phyloP scores from a whole-genome alignment of 2,888 invertebrate genomes.

The Pardosa pseudoannulata region DNA sequence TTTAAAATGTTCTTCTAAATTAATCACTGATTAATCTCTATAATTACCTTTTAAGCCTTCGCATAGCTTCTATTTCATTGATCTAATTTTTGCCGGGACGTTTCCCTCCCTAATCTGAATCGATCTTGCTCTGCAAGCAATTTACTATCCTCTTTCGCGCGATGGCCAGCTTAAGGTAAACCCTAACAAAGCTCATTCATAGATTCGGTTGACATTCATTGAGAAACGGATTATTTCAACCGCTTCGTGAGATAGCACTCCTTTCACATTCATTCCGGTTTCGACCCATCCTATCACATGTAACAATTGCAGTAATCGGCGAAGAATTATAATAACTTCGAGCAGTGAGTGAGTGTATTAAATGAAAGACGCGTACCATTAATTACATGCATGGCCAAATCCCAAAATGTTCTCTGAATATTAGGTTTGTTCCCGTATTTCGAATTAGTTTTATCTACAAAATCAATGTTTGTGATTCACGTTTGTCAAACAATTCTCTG shows the following conservation, averaged over 20 bases:
- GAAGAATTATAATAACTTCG: background rate
- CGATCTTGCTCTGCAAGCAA: background rate
- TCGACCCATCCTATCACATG: background rate
- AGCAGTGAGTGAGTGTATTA: background rate
- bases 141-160: background rate
- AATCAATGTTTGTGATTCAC: no score
- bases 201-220: conserved; percentile 29
- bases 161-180: background rate
- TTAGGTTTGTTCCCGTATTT: no score
- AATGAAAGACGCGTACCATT: background rate
- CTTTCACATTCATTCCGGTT: background rate
- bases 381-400: background rate
- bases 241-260: background rate
- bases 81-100: background rate
- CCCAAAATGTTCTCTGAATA: background rate
- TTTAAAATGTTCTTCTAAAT: background rate
- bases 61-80: background rate
- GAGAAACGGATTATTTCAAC: conserved; percentile 43
- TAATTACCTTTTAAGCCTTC: conserved; percentile 3
- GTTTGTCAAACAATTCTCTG: no score
- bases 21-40: background rate
- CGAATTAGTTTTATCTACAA: no score
- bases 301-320: background rate
- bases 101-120: background rate
- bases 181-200: conserved; percentile 6